phyloP scores from a whole-genome alignment of 2,797 vertebrate species.

The Paramormyrops hopkinsi region DNA sequence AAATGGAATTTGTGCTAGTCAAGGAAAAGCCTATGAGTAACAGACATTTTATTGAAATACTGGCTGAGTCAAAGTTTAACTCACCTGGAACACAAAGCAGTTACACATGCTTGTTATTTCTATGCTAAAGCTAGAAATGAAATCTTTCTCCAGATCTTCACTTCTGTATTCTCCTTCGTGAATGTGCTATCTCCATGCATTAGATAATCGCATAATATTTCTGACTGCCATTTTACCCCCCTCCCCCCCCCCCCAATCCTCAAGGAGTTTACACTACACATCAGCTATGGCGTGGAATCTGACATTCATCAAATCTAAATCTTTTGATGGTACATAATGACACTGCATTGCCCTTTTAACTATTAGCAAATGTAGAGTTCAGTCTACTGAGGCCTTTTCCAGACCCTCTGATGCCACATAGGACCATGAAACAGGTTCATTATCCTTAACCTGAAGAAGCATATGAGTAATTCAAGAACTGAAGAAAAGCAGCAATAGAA shows the following conservation, averaged over 20 bases:
- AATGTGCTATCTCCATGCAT: background rate
- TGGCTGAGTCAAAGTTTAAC: background rate
- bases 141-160: background rate
- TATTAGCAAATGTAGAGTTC: background rate
- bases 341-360: background rate
- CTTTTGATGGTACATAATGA: background rate
- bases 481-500: background rate
- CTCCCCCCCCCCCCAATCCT: background rate
- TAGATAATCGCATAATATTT: background rate
- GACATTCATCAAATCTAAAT: background rate
- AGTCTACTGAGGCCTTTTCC: background rate
- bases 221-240: background rate
- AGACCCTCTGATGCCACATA: background rate
- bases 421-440: background rate
- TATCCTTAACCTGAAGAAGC: background rate
- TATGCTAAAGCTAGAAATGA: background rate
- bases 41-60: background rate
- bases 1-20: background rate
- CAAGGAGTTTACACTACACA: background rate
- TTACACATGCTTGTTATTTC: background rate
- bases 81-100: background rate
- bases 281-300: background rate
- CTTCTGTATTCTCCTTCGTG: background rate
- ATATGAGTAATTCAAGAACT: background rate
- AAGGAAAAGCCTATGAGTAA: background rate